Evolutionary conservation across 2,797 vertebrate genomes (phyloP).

Genomic region (Ataeniobius toweri): DNA sequence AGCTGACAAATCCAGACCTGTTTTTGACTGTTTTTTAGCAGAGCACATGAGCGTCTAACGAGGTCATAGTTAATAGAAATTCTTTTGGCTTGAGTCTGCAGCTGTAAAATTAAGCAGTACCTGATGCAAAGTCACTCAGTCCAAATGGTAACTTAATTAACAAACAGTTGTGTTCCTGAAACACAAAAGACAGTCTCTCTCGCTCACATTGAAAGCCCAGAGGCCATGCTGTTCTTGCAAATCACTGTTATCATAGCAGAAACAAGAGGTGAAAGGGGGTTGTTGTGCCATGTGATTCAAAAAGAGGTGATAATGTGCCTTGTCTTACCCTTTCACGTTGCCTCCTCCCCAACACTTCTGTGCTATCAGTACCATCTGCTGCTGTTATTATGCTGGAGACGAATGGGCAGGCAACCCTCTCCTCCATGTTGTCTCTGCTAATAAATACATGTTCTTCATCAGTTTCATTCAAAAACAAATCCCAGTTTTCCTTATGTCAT

Average conservation of each 20-base stretch:
- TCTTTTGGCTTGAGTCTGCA: constrained; percentile 17
- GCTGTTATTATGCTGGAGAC: constrained; percentile 43
- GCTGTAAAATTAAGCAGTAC: constrained; percentile 1
- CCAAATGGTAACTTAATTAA: not conserved
- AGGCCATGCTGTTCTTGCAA: constrained; percentile 19
- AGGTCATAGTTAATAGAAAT: constrained; percentile 26
- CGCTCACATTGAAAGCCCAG: constrained; percentile 10
- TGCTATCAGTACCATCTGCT: constrained; percentile 66
- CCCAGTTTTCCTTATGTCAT: constrained; percentile 26
- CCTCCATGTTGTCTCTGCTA: constrained; percentile 36
- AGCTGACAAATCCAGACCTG: constrained; percentile 35
- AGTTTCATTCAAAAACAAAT: not conserved
- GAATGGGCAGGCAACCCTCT: constrained; percentile 39
- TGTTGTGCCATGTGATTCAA: constrained; percentile 61
- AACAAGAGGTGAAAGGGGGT: constrained; percentile 18
- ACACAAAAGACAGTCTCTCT: not conserved
- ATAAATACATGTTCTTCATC: constrained; percentile 60
- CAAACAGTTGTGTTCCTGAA: constrained; percentile 13
- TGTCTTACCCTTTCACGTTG: constrained; percentile 34
- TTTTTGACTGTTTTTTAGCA: constrained; percentile 30
- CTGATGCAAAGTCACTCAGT: constrained; percentile 1
- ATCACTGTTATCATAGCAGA: constrained; percentile 41
- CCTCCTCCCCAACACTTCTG: constrained; percentile 20
- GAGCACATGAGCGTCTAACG: constrained; percentile 22
- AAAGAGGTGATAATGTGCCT: constrained; percentile 73